These are phyloP conservation scores for Ceratoteleas bidentatus DNA, from an alignment of 1,140 invertebrate genomes.

Conservation along the genomic window DNA sequence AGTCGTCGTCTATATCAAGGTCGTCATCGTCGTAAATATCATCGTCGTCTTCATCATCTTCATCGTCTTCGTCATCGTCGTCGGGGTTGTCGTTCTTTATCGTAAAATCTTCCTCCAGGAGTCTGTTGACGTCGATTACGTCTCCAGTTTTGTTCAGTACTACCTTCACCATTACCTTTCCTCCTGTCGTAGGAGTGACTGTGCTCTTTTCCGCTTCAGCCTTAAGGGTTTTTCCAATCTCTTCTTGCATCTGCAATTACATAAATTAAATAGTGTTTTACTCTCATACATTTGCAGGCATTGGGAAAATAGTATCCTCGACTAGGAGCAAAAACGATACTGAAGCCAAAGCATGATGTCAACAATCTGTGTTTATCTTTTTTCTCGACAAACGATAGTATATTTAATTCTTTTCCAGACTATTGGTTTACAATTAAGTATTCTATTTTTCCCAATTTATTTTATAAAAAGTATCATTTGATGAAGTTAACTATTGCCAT, in stretches of 20 bases:
- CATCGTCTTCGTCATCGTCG: conserved; percentile 64
- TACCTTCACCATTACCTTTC: conserved; percentile 1
- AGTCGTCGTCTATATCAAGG: conserved; percentile 69
- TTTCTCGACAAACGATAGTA: not conserved
- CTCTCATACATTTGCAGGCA: too few relatives aligned
- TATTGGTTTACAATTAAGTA: too few relatives aligned
- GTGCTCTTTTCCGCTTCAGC: conserved; percentile 68
- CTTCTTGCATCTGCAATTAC: conserved; percentile 69
- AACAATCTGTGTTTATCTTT: not conserved
- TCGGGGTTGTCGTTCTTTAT: conserved; percentile 65
- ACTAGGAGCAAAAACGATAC: too few relatives aligned
- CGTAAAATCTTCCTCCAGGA: conserved; percentile 69
- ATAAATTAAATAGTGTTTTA: too few relatives aligned
- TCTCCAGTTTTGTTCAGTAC: conserved; percentile 49
- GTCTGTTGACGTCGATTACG: conserved; percentile 63
- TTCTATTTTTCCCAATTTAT: too few relatives aligned
- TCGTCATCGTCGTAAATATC: conserved; percentile 71
- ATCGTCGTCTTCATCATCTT: conserved; percentile 69
- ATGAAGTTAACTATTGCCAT: too few relatives aligned
- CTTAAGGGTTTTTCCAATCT: conserved; percentile 73
- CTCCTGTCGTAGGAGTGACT: not conserved
- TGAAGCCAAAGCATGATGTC: conserved; percentile 3
- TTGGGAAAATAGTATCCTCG: too few relatives aligned
- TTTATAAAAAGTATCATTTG: too few relatives aligned
- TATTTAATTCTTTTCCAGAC: too few relatives aligned